Conservation (phyloP, 2,113 vertebrate species). For the Poeciliopsis retropinna region DNA sequence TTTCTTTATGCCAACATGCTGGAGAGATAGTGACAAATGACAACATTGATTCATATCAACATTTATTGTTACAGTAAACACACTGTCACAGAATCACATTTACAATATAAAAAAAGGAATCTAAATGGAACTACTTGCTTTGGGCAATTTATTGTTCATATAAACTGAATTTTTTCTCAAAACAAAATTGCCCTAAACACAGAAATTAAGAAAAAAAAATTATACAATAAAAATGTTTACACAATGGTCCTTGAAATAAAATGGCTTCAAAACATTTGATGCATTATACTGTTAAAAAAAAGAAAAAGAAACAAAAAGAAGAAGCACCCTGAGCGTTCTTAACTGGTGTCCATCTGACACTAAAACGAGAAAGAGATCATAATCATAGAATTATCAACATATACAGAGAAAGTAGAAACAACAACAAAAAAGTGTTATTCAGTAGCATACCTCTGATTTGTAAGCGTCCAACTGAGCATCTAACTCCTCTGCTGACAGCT, state of each 20-base stretch:
- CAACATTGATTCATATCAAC: conserved; percentile 19
- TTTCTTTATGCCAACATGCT: neutral
- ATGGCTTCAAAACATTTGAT: conserved; percentile 70
- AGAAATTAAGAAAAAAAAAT: conserved; percentile 39
- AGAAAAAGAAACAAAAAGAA: neutral
- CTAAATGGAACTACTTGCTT: conserved; percentile 38
- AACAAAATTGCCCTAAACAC: conserved; percentile 38
- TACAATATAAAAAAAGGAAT: conserved; percentile 1
- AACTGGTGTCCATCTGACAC: conserved; percentile 94
- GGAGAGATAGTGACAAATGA: conserved; percentile 48
- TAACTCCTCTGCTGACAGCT: conserved; percentile 94
- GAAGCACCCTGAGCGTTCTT: conserved; percentile 42
- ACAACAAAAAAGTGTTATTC: neutral
- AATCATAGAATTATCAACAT: fast-evolving
- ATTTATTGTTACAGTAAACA: conserved; percentile 31
- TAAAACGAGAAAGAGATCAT: conserved; percentile 20
- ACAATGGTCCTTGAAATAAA: conserved; percentile 71
- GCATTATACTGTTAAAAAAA: neutral
- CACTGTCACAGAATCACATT: conserved; percentile 5
- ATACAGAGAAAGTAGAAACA: neutral
- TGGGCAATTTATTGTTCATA: conserved; percentile 27
- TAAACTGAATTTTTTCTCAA: neutral
- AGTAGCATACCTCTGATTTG: conserved; percentile 88
- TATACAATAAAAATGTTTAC: conserved; percentile 49
- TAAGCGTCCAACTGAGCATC: conserved; percentile 99